Conservation (phyloP, 2,113 vertebrate species). For the Pyxicephalus adspersus region DNA sequence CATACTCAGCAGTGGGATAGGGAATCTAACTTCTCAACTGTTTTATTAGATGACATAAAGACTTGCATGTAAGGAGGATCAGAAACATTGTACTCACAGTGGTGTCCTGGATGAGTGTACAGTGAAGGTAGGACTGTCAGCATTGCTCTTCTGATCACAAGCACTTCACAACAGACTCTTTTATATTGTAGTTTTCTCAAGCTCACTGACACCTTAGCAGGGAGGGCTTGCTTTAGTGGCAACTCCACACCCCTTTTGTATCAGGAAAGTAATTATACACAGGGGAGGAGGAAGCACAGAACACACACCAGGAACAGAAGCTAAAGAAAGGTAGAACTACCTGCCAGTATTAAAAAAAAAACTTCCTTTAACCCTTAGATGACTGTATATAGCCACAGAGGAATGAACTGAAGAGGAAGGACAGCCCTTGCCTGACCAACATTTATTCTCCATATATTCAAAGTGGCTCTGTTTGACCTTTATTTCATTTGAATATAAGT, state of each 20-base stretch:
- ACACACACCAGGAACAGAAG: not conserved
- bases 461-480: too few relatives aligned
- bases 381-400: not conserved
- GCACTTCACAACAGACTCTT: not conserved
- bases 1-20: not conserved
- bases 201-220: not conserved
- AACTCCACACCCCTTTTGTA: not conserved
- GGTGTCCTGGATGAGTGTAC: not conserved
- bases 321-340: not conserved
- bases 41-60: not conserved
- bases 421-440: not conserved
- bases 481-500: too few relatives aligned
- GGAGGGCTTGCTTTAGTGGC: not conserved
- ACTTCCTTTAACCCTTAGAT: not conserved
- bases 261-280: not conserved
- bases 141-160: slow-evolving; percentile 16
- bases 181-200: not conserved
- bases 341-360: not conserved
- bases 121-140: not conserved
- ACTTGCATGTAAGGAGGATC: not conserved
- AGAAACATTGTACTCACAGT: slow-evolving; percentile 20
- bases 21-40: not conserved
- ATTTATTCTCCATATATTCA: too few relatives aligned
- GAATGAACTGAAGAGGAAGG: not conserved
- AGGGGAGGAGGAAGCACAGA: too few relatives aligned